Conservation (phyloP, 2,888 invertebrate genomes). For the Dioctria rufipes region DNA sequence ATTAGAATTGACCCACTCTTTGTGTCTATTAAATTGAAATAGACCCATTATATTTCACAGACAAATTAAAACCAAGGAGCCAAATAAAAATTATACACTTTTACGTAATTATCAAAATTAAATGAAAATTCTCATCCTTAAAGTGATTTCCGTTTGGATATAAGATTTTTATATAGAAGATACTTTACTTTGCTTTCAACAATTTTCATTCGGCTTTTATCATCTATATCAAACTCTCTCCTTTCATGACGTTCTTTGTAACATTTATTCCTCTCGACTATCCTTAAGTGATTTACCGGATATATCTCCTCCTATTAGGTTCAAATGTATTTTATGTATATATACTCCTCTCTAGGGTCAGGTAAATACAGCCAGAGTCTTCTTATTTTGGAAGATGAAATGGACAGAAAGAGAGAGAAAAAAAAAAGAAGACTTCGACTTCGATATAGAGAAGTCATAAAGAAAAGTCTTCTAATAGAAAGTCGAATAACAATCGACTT, state of each 20-base stretch:
- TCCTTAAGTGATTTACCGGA: constrained; percentile 36
- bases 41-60: no score
- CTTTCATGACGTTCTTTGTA: constrained; percentile 6
- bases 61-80: no score
- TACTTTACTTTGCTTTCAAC: constrained; percentile 15
- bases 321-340: not conserved
- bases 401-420: not conserved
- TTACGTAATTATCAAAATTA: no score
- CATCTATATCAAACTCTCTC: constrained; percentile 9
- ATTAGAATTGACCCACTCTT: no score
- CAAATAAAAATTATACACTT: no score
- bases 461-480: not conserved
- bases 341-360: constrained; percentile 5
- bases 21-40: no score
- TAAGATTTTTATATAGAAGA: no score
- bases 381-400: constrained; percentile 8
- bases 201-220: constrained; percentile 23
- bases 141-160: no score
- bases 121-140: no score
- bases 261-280: constrained; percentile 1
- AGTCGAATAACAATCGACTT: not conserved
- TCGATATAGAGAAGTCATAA: constrained; percentile 4
- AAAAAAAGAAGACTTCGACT: not conserved
- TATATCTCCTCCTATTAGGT: constrained; percentile 17
- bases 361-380: constrained; percentile 2